Evolutionary conservation across 2,888 invertebrate species (phyloP).

Genomic region (Mesoligia furuncula): DNA sequence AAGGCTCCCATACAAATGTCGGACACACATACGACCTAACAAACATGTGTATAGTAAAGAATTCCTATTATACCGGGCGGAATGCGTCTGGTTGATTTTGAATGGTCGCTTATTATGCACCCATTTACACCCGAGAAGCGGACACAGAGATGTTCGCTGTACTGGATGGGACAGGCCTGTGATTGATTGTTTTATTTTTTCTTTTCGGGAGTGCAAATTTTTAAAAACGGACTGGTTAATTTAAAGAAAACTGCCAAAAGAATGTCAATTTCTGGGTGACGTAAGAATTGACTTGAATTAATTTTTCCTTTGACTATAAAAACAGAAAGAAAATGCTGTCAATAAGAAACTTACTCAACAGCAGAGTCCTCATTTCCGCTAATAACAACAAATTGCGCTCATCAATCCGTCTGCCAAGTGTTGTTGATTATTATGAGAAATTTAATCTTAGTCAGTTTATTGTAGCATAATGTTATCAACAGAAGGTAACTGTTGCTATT

Average conservation of each 20-base stretch:
- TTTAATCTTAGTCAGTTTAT: background rate
- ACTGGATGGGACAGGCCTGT: conserved; percentile 44
- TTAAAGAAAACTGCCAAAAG: background rate
- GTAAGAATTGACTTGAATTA: background rate
- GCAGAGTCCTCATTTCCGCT: background rate
- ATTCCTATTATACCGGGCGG: conserved; percentile 87
- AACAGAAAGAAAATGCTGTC: background rate
- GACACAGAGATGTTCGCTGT: conserved; percentile 41
- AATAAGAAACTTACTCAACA: background rate
- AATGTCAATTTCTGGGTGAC: background rate
- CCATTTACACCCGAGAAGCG: conserved; percentile 87
- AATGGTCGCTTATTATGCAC: conserved; percentile 90
- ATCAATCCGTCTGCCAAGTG: background rate
- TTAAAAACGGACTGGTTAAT: background rate
- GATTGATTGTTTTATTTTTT: conserved; percentile 6
- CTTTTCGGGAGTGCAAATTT: background rate
- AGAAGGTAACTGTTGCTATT: background rate
- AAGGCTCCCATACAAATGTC: conserved; percentile 86
- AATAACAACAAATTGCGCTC: background rate
- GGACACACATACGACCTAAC: conserved; percentile 78
- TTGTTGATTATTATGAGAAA: background rate
- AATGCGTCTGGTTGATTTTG: conserved; percentile 88
- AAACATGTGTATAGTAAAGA: conserved; percentile 86
- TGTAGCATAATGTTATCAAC: background rate
- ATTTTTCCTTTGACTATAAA: background rate